Evolutionary conservation across 2,888 invertebrate genomes (phyloP).

Genomic region (Epinotia ramella): DNA sequence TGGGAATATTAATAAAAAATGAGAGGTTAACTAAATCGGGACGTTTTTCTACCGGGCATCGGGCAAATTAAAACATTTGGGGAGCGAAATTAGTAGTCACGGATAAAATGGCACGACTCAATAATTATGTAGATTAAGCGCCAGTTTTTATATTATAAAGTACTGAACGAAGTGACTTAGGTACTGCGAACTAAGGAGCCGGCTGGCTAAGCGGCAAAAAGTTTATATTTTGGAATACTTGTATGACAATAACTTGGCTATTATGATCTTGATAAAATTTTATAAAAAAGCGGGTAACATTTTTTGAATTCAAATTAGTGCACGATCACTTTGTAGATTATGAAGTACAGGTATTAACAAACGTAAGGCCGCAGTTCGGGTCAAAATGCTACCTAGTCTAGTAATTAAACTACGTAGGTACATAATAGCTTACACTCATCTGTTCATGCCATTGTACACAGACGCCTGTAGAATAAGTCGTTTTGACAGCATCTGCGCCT

Average conservation of each 20-base stretch:
- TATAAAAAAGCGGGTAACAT: no score
- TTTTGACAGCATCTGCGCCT: slow-evolving; percentile 23
- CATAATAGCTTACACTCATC: not conserved
- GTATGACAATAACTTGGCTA: no score
- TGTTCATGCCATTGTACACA: not conserved
- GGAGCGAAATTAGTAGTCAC: not conserved
- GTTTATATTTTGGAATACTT: no score
- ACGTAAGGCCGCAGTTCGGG: no score
- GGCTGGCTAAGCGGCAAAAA: not conserved
- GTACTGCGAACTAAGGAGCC: not conserved
- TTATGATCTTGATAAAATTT: no score
- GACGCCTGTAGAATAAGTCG: not conserved
- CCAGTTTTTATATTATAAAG: not conserved
- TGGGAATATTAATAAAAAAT: slow-evolving; percentile 39
- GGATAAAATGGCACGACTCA: not conserved
- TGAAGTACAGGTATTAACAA: no score
- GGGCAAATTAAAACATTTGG: slow-evolving; percentile 3
- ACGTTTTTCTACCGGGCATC: not conserved
- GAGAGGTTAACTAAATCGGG: not conserved
- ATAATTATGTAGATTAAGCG: not conserved
- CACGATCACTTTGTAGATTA: no score
- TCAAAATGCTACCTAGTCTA: no score
- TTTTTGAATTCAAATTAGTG: no score
- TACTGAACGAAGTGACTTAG: not conserved
- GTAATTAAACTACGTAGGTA: not conserved